Evolutionary conservation across 2,888 invertebrate species (phyloP).

Genomic region (Neoascia interrupta): DNA sequence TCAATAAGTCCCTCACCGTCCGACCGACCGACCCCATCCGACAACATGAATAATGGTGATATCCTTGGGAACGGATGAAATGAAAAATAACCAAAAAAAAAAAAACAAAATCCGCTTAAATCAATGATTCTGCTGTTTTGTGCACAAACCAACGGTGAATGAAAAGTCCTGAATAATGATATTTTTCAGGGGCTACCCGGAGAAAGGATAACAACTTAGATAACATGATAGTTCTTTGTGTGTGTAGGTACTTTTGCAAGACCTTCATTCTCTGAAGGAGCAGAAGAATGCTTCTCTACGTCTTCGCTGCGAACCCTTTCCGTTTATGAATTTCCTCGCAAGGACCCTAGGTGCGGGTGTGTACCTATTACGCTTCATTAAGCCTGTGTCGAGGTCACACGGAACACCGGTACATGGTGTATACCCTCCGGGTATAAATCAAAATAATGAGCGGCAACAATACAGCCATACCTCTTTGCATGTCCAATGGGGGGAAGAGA

Average conservation of each 20-base stretch:
- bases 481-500: not conserved
- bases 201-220: slow-evolving; percentile 32
- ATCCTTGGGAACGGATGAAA: slow-evolving; percentile 40
- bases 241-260: slow-evolving; percentile 25
- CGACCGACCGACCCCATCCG: not conserved
- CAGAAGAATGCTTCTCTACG: not conserved
- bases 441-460: slow-evolving; percentile 24
- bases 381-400: slow-evolving; percentile 46
- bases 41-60: slow-evolving; percentile 47
- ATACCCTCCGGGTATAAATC: slow-evolving; percentile 33
- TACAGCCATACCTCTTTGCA: slow-evolving; percentile 22
- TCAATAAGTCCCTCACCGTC: not conserved
- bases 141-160: slow-evolving; percentile 30
- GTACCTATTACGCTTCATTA: slow-evolving; percentile 48
- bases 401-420: not conserved
- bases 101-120: slow-evolving; percentile 9
- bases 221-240: slow-evolving; percentile 47
- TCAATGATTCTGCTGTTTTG: slow-evolving; percentile 48
- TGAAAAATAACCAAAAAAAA: slow-evolving; percentile 4
- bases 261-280: slow-evolving; percentile 37
- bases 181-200: slow-evolving; percentile 34
- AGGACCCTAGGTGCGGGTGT: not conserved
- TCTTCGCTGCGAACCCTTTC: not conserved
- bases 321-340: slow-evolving; percentile 6
- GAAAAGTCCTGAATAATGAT: slow-evolving; percentile 61